These are phyloP conservation scores for Erpobdella octoculata DNA, from an alignment of 2,888 invertebrate genomes.

Conservation along the genomic window DNA sequence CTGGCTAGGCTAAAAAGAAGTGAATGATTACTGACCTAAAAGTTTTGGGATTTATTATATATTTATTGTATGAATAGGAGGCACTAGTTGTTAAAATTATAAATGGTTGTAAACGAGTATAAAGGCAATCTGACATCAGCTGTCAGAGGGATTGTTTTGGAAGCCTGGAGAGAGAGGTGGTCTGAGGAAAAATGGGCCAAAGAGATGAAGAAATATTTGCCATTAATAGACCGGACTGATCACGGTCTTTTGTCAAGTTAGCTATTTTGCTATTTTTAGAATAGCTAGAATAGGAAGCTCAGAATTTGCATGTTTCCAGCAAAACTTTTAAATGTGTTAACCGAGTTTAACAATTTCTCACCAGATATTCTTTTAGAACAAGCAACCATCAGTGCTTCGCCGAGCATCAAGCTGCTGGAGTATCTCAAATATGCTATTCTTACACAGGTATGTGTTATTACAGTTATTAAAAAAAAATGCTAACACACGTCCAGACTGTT, in stretches of 20 bases:
- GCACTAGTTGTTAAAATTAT: no score
- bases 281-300: background rate
- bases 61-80: no score
- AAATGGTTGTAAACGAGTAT: background rate
- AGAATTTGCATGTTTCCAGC: background rate
- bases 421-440: conserved; percentile 85
- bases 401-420: conserved; percentile 79
- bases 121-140: conserved; percentile 11
- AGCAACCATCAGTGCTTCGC: conserved; percentile 83
- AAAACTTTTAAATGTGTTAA: background rate
- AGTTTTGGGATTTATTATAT: no score
- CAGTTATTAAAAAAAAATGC: no score
- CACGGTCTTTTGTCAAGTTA: background rate
- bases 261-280: background rate
- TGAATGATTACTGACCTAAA: no score
- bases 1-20: no score
- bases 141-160: conserved; percentile 52
- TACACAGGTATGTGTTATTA: conserved; percentile 66
- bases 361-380: conserved; percentile 81
- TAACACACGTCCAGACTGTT: no score
- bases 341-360: background rate
- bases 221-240: background rate
- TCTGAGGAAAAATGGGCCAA: conserved; percentile 91
- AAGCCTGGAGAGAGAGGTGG: conserved; percentile 92
- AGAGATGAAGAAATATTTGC: conserved; percentile 64